Evolutionary conservation across 2,797 vertebrate species (phyloP).

Genomic region (Brachyrhaphis roseni): DNA sequence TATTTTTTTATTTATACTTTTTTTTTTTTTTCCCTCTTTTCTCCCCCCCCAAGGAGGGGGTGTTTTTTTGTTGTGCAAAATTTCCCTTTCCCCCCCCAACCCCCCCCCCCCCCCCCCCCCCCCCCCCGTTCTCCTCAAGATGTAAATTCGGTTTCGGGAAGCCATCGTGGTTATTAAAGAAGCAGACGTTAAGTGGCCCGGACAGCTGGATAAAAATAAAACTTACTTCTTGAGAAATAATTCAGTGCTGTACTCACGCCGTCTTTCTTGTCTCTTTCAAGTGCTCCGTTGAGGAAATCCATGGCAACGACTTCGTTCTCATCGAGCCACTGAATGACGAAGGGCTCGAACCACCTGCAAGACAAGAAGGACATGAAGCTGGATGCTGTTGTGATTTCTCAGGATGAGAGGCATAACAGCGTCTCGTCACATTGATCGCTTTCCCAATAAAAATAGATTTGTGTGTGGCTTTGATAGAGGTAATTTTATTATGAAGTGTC

Average conservation of each 20-base stretch:
- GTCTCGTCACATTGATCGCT: too few species aligned
- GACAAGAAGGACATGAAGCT: conserved; percentile 8
- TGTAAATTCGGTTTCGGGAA: conserved; percentile 13
- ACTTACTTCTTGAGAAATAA: conserved; percentile 31
- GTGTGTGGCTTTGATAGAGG: conserved; percentile 17
- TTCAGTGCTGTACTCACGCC: conserved; percentile 84
- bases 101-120: too few species aligned
- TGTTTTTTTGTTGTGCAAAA: too few species aligned
- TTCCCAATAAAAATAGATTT: background rate
- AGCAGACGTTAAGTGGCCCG: conserved; percentile 14
- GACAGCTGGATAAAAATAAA: conserved; percentile 25
- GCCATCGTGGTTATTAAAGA: conserved; percentile 15
- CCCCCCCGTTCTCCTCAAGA: conserved; percentile 1
- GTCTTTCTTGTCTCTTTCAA: conserved; percentile 97
- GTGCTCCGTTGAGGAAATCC: conserved; percentile 96
- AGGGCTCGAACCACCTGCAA: conserved; percentile 96
- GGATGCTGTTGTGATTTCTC: background rate
- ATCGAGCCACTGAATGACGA: conserved; percentile 98
- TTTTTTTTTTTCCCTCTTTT: too few species aligned
- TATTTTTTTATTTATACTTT: too few species aligned
- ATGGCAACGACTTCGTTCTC: conserved; percentile 97
- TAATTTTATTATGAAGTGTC: too few species aligned
- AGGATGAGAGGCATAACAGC: background rate
- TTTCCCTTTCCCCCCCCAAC: too few species aligned
- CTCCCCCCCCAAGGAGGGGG: too few species aligned